Evolutionary conservation across 2,113 vertebrate species (phyloP), one percentile per base, ranked within the genome.

Genomic region (Callionymus lyra): DNA sequence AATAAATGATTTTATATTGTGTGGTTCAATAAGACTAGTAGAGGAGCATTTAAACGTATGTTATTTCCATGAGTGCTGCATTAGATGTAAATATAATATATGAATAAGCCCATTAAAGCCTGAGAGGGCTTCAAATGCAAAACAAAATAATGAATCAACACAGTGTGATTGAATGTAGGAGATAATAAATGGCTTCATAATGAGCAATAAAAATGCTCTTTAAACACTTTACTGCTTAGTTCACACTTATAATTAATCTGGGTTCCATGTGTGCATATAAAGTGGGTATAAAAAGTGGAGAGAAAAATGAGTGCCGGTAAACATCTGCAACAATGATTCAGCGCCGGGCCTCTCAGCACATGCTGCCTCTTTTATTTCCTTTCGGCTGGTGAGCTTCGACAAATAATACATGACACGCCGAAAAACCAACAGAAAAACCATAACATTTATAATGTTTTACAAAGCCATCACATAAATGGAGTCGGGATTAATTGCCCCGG

Each of bases 401-500:
- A 34, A 38, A 38, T 16, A 59, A 47, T 65, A 65, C 35, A 53
- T 44, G 41, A 36, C 34, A 52, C 50, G 65, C 38, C 47, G 61
- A 76, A 68, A 27, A 38, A 66, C 72, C 59, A 74, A 75, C 66
- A 74, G 70, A 77, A 77, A 80, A 77, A 80, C 77, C 70, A 69
- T 76, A 83, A 82, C 80, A 82, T 85, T 80, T 77, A 84, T 80
- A 79, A 85, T 84, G 85, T 84, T 88, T 85, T 87, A 85, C 85
- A 86, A 84, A 88, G 72, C 81, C 84, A 82, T 85, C 85, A 86
- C 80, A 86, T 82, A 89, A 88, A 86, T 80, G 84, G 81, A 80
- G 78, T 78, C 71, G 78, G 85, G 86, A 89, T 86, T 89, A 85
- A 91, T 89, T 85, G 84, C 81, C 84, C 81, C 68, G 65, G 70